These are phyloP conservation scores for Hiodon tergisus DNA, from an alignment of 2,113 vertebrate genomes.

Conservation along the genomic window DNA sequence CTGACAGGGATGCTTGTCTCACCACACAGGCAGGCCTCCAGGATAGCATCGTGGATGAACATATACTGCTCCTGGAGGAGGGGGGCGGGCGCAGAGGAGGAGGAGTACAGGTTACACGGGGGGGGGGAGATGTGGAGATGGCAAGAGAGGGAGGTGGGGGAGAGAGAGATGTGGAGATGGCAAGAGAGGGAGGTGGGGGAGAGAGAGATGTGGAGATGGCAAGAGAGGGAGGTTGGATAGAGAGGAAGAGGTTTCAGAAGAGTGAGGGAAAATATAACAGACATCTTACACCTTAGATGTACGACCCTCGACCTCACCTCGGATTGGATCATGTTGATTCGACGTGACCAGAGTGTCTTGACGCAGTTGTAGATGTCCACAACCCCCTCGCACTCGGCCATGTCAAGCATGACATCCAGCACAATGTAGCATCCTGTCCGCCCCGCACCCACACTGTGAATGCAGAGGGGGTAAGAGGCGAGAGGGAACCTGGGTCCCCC, in stretches of 20 bases:
- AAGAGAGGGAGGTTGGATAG: not conserved
- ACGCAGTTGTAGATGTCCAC: conserved; percentile 98
- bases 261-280: too few relatives aligned
- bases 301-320: conserved; percentile 65
- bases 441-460: conserved; percentile 77
- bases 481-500: not conserved
- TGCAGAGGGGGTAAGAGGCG: conserved; percentile 10
- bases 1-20: conserved; percentile 85
- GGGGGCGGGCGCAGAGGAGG: not conserved
- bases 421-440: conserved; percentile 93
- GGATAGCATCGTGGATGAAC: conserved; percentile 92
- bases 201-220: not conserved
- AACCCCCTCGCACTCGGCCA: conserved; percentile 91
- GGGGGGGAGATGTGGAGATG: not conserved
- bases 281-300: too few relatives aligned
- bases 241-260: too few relatives aligned
- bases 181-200: not conserved
- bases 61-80: conserved; percentile 82
- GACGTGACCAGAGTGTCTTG: conserved; percentile 85
- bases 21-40: conserved; percentile 92
- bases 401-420: conserved; percentile 93
- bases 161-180: conserved; percentile 1
- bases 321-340: conserved; percentile 97
- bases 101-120: not conserved
- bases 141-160: too few relatives aligned